Conservation (phyloP, 2,113 vertebrate species). For the Megaceryle torquata region DNA sequence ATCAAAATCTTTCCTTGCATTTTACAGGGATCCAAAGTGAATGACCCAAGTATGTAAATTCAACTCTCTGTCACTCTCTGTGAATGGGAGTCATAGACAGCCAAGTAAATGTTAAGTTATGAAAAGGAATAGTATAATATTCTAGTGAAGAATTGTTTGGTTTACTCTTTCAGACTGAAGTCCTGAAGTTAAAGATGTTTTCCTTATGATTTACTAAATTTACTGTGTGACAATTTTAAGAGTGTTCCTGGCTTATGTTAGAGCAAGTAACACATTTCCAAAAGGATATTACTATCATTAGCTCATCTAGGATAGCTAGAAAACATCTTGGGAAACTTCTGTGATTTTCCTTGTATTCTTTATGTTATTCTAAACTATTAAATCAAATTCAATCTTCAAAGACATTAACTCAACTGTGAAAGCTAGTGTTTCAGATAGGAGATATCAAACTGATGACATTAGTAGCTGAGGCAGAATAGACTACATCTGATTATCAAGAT, state of each 20-base stretch:
- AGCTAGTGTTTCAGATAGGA: not conserved
- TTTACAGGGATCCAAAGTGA: not conserved
- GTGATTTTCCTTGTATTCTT: not conserved
- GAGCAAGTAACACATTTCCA: not conserved
- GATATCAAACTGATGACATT: not conserved
- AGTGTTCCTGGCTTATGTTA: not conserved
- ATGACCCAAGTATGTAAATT: not conserved
- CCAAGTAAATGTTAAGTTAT: not conserved
- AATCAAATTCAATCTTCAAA: not conserved
- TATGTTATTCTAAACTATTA: not conserved
- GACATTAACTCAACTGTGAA: not conserved
- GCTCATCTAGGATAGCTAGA: not conserved
- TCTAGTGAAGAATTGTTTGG: not conserved
- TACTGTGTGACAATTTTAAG: not conserved
- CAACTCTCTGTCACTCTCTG: not conserved
- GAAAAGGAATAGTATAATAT: not conserved
- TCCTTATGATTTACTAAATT: not conserved
- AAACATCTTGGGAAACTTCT: not conserved
- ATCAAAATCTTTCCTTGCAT: not conserved
- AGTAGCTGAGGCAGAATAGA: not conserved
- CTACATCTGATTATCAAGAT: conserved; percentile 23
- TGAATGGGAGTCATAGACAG: not conserved
- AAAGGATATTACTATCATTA: not conserved
- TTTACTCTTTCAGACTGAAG: not conserved
- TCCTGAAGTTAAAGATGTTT: not conserved